Evolutionary conservation across 2,888 invertebrate genomes (phyloP), one percentile per base, ranked within the genome.

Genomic region (Phortica okadai): DNA sequence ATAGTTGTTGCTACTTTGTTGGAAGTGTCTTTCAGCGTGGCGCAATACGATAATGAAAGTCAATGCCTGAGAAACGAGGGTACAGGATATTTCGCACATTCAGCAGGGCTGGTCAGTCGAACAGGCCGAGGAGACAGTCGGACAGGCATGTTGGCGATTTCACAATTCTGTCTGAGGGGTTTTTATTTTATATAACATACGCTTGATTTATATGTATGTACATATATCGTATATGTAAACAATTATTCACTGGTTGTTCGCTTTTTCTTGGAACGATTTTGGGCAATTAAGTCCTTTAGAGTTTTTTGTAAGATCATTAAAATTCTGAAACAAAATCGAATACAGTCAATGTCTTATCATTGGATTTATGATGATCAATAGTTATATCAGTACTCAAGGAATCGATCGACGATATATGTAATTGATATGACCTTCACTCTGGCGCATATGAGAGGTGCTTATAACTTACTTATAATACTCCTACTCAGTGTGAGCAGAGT

Each of bases 31-130:
- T 82, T 79, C 81, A 83, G 85, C 84, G 85, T 84, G 84, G 85
- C 82, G 84, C 84, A 81, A 78, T 4, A 76, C 86, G 87, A 87
- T 85, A 85, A 87, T 85, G 87, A 86, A 87, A 87, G 85, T 87
- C 85, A 85, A 85, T 83, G 85, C 81, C 83, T 85, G 82, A 45
- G 82, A 25, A 25, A 5, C 85, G 87, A 85, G 87, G 87, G 87
- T 86, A 87, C 85, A 85, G 85, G 85, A 85, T 85, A 87, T 82
- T 72, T 72, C 54, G 54, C 54, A 72, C 33, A 45, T n/a, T 16
- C 59, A 59, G 45, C 25, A 44, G 16, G 50, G 50, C 69, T 21
- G 50, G 25, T 33, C 69, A 70, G 50, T 3, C 69, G 25, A 21
- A 6, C 11, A 70, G 69, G 50, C 50, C 10, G 7, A 14, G n/a